Evolutionary conservation across 2,888 invertebrate species (phyloP).

Genomic region (Calameuta pallipes): DNA sequence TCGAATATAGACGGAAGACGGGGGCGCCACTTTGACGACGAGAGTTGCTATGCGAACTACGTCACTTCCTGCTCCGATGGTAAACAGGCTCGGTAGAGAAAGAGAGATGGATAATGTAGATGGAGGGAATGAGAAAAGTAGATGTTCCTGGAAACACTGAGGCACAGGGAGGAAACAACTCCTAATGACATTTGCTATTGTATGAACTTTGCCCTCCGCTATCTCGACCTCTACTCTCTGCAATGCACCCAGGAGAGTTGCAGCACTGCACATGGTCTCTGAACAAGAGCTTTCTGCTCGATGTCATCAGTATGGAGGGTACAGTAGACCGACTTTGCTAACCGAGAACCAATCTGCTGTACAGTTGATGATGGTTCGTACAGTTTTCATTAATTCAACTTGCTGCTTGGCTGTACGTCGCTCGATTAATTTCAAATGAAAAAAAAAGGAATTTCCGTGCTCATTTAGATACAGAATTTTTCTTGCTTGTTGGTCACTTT

Average conservation of each 20-base stretch:
- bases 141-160: background rate
- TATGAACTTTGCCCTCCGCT: background rate
- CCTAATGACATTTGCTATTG: background rate
- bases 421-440: background rate
- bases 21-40: background rate
- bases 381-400: background rate
- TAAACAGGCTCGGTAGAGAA: background rate
- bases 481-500: background rate
- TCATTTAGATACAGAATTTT: background rate
- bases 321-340: background rate
- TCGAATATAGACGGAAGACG: background rate
- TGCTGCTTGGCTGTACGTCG: background rate
- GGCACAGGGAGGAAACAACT: background rate
- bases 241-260: conserved; percentile 23
- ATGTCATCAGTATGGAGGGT: conserved; percentile 22
- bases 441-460: background rate
- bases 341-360: background rate
- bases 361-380: background rate
- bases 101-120: background rate
- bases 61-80: background rate
- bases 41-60: background rate
- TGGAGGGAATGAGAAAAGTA: background rate
- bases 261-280: conserved; percentile 25
- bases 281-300: conserved; percentile 32
- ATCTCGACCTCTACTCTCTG: background rate